Percentiles rank a stretch among this genome's conserved stretches.
Conservation (phyloP, 2,797 vertebrate species). For the Acanthis flammea region DNA sequence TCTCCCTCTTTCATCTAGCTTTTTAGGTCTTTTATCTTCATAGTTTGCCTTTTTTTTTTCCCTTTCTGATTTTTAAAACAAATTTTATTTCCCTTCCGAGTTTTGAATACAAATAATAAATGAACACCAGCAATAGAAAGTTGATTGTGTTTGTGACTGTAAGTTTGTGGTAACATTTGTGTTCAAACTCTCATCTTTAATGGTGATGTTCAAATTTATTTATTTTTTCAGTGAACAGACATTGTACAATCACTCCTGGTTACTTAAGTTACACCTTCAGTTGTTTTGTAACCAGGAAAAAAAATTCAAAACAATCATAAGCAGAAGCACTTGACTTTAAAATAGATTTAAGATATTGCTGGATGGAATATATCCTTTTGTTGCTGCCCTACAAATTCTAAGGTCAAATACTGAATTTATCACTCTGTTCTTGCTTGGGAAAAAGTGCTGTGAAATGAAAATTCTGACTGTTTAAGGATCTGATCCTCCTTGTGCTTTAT, state of each 20-base stretch:
- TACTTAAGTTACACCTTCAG: neutral
- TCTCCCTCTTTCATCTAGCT: neutral
- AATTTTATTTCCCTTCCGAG: neutral
- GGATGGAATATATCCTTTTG: neutral
- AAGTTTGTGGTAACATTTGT: neutral
- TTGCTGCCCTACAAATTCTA: neutral
- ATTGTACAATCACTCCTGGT: neutral
- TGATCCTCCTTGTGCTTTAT: constrained; percentile 30
- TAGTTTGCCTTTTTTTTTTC: neutral
- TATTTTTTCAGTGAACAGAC: neutral
- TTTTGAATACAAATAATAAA: neutral
- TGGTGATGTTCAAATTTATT: neutral
- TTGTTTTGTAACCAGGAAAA: neutral
- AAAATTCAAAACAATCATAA: neutral
- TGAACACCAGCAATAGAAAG: neutral
- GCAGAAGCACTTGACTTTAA: neutral
- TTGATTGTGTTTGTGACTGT: neutral
- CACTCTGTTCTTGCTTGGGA: constrained; percentile 8
- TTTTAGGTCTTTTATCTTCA: neutral
- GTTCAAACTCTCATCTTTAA: neutral
- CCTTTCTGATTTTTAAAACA: neutral
- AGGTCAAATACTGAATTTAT: constrained; percentile 42
- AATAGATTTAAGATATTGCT: neutral
- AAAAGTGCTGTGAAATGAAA: constrained; percentile 53
- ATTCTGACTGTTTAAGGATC: constrained; percentile 27